Evolutionary conservation across 2,888 invertebrate species (phyloP).

Genomic region (Pardosa pseudoannulata): DNA sequence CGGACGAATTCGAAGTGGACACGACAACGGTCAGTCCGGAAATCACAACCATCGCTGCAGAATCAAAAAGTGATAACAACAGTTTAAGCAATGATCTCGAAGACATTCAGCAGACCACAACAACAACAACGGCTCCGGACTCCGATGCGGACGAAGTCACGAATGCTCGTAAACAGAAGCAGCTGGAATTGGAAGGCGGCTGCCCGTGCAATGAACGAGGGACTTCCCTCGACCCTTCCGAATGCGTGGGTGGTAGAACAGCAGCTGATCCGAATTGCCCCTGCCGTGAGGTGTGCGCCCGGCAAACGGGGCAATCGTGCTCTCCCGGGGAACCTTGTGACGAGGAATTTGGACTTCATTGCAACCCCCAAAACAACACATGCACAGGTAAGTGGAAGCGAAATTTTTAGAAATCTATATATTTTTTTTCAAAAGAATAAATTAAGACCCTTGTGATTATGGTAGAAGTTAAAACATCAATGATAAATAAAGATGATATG

Average conservation of each 20-base stretch:
- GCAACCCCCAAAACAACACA: slow-evolving; percentile 39
- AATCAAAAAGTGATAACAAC: background rate
- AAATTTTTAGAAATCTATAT: too few species aligned
- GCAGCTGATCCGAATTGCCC: slow-evolving; percentile 47
- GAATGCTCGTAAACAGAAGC: slow-evolving; percentile 40
- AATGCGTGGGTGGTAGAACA: slow-evolving; percentile 52
- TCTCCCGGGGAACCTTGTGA: slow-evolving; percentile 56
- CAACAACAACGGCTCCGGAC: background rate
- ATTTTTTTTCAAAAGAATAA: too few species aligned
- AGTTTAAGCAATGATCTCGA: slow-evolving; percentile 14
- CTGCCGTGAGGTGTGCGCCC: slow-evolving; percentile 61
- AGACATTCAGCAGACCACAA: background rate
- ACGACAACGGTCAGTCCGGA: background rate
- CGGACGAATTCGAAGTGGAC: background rate
- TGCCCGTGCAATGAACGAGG: slow-evolving; percentile 37
- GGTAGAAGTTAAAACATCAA: too few species aligned
- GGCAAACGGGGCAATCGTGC: slow-evolving; percentile 60
- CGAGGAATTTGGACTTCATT: slow-evolving; percentile 63
- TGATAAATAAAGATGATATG: too few species aligned
- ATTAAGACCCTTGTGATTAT: too few species aligned
- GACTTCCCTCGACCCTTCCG: background rate
- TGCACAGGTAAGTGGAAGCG: slow-evolving; percentile 57
- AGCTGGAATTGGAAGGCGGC: slow-evolving; percentile 38
- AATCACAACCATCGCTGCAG: background rate
- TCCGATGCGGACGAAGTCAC: background rate